phyloP scores from a whole-genome alignment of 2,888 invertebrate species.

The Parasteatoda lunata region DNA sequence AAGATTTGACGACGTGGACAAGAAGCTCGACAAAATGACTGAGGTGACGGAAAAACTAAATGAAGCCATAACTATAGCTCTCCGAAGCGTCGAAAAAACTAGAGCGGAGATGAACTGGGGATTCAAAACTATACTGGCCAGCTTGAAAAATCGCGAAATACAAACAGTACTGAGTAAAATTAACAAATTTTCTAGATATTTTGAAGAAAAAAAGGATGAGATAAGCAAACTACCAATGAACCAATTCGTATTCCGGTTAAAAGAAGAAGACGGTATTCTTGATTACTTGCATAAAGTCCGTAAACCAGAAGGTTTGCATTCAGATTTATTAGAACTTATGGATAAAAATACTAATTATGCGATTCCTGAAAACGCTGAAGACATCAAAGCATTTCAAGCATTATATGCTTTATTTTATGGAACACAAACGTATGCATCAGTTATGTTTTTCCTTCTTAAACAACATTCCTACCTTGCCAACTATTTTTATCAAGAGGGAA shows the following conservation, averaged over 20 bases:
- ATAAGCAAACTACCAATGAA: neutral
- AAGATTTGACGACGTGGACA: too few relatives aligned
- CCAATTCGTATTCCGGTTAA: neutral
- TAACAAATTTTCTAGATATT: neutral
- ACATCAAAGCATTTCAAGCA: neutral
- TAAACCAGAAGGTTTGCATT: neutral
- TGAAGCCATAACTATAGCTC: neutral
- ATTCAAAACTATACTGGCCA: neutral
- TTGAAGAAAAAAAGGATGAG: neutral
- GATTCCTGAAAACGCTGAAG: neutral
- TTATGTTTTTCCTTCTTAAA: conserved; percentile 7
- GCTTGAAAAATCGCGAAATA: neutral
- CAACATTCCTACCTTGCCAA: neutral
- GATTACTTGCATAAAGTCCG: neutral
- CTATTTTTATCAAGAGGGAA: neutral
- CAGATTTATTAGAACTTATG: neutral
- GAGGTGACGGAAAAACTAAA: neutral
- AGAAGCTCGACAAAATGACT: neutral
- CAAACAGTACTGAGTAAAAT: neutral
- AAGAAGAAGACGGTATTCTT: neutral
- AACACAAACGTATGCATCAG: neutral
- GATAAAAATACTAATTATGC: neutral
- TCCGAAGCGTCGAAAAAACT: neutral
- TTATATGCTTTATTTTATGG: neutral
- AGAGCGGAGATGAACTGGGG: neutral